Conservation (phyloP, 2,797 vertebrate species). For the Gadopsis bispinosus region DNA sequence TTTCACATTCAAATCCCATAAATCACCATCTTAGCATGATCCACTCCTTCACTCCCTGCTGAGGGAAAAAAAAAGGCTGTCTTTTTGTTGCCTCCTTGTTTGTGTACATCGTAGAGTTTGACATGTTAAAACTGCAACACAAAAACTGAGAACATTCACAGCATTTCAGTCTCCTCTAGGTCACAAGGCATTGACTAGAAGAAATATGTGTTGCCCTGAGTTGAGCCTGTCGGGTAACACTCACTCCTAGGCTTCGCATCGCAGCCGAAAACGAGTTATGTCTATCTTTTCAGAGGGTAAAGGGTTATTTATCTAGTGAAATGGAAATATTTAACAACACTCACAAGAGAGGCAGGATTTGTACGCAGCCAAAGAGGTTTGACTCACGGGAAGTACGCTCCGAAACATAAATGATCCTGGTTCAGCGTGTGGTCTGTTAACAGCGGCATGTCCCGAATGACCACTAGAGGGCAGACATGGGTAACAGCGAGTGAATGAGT, state of each 20-base stretch:
- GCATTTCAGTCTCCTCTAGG: not conserved
- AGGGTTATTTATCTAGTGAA: not conserved
- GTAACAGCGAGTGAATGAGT: not conserved
- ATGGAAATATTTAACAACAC: not conserved
- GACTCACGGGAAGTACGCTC: not conserved
- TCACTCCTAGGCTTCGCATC: not conserved
- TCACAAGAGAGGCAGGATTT: not conserved
- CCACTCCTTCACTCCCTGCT: slow-evolving; percentile 9
- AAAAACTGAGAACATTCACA: not conserved
- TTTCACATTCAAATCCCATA: slow-evolving; percentile 61
- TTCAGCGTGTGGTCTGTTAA: not conserved
- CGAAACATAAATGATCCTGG: not conserved
- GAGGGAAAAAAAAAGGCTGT: not conserved
- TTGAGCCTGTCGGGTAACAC: not conserved
- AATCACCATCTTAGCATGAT: slow-evolving; percentile 25
- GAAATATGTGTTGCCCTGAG: not conserved
- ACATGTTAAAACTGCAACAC: not conserved
- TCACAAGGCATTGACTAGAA: not conserved
- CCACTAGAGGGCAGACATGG: slow-evolving; percentile 2
- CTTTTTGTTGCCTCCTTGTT: not conserved
- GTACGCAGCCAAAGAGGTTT: not conserved
- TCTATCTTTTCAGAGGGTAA: not conserved
- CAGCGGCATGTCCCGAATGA: not conserved
- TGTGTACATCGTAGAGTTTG: not conserved
- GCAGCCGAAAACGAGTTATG: not conserved